Percentiles rank a stretch among this genome's conserved stretches.
phyloP scores from a whole-genome alignment of 2,113 vertebrate species.

The Mormyrus lacerda region DNA sequence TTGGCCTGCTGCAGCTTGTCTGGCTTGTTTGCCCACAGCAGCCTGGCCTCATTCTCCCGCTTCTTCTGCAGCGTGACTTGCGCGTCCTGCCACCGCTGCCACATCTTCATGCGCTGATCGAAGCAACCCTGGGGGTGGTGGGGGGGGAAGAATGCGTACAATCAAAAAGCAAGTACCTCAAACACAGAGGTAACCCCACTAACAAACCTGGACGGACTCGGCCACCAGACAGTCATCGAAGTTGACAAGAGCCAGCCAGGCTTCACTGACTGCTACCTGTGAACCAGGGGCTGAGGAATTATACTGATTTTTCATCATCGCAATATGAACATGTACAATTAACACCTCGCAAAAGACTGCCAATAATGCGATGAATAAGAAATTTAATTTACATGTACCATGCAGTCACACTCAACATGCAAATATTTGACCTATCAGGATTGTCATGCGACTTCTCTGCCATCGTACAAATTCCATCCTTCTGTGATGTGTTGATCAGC shows the following conservation, averaged over 20 bases:
- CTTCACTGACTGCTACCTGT: not conserved
- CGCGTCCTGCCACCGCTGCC: conserved; percentile 96
- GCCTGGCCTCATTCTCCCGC: conserved; percentile 83
- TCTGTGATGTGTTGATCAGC: not conserved
- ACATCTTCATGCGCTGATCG: conserved; percentile 85
- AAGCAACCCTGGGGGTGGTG: conserved; percentile 71
- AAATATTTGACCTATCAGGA: not conserved
- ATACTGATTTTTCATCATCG: not conserved
- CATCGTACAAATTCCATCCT: not conserved
- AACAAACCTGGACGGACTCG: not conserved
- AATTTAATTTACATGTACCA: not conserved
- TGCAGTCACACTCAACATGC: not conserved
- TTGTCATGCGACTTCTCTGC: not conserved
- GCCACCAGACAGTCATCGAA: not conserved
- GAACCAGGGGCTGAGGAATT: not conserved
- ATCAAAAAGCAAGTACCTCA: not conserved
- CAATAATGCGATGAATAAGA: not conserved
- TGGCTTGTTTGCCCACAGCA: conserved; percentile 92
- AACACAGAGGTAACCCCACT: not conserved
- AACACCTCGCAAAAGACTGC: not conserved
- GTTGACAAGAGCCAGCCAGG: not conserved
- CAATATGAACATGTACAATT: not conserved
- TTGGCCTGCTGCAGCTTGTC: conserved; percentile 95
- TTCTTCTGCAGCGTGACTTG: conserved; percentile 88
- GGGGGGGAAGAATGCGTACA: not conserved